Evolutionary conservation across 2,113 vertebrate species (phyloP), one percentile per base, ranked within the genome.

Genomic region (Passer domesticus): DNA sequence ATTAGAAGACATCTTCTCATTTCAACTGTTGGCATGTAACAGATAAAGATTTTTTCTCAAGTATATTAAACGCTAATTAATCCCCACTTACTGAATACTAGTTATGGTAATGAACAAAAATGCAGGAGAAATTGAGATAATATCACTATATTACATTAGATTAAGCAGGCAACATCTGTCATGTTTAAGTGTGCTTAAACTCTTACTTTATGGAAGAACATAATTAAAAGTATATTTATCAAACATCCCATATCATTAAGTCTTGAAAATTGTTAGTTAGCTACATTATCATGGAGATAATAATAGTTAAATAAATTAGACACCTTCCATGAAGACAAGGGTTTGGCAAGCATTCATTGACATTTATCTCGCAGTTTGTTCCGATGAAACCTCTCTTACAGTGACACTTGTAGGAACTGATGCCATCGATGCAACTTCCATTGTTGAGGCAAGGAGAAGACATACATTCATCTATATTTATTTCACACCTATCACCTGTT

Each of bases 291-390:
- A 77, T 72, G 20, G 39, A 92, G 21, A 90, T 92, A 92, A 80
- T 89, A 97, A 89, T 68, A 94, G 69, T 96, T 95, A 91, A 96
- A 94, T 78, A 94, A 96, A 96, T 95, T 83, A 97, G 43, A 27
- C 27, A 97, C 98, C 98, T 98, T 98, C 98, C 98, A 81, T 98
- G 98, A 95, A 98, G 97, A 98, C 98, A 99, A 89, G 98, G 98
- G 70, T 96, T 97, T 94, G 98, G 98, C 92, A 95, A 77, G 94
- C 98, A 99, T 93, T 99, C 98, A 63, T 98, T 97, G 96, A 95
- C 91, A 96, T 98, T 97, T 89, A 67, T 96, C 93, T 98, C 98
- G 33, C 98, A 99, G 95, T 96, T 95, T 78, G 83, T 93, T 82
- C 98, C 98, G 2, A 73, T 94, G 96, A 99, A 98, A 59, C 98